Base-by-base conservation (phyloP, 92 coral and sea anemone species). In the Bergia puertoricense region DNA sequence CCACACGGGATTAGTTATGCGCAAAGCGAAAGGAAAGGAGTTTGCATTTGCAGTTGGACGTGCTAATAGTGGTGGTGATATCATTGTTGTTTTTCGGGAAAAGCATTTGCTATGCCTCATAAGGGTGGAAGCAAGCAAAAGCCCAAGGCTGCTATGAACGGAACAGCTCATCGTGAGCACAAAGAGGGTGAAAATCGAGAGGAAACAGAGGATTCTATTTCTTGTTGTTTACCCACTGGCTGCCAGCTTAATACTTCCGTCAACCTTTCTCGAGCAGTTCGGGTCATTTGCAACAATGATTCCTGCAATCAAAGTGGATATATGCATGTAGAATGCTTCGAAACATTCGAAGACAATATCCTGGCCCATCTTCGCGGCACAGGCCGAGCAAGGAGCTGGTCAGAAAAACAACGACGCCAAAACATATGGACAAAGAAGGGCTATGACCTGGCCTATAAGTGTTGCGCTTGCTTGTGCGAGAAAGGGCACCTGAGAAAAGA, bases 351-450 rank as follows among this genome's bases (percentile, higher is more conserved):
- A 76, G 99, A 97, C 69, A 95, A 94, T 76, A 97, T 97, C 69
- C 88, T 97, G 68, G 85, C 98, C 46, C 96, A 92, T 85, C 90
- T 97, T 57, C 93, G 98, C 86, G 98, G 99, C 15, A 96, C 98
- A 6, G 99, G 99, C 15, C 91, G 99, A 80, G 99, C 99, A 18
- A 91, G 99, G 72, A 97, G 99, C 88, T 97, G 99, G 99, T 95
- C 98, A 43, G 99, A 97, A 88, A 95, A 95, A 82, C 99, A 97
- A 90, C 86, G 99, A 77, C 88, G 99, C 20, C 99, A 97, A 77
- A 97, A 97, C 91, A 97, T 97, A 86, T 97, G 99, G 99, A 97
- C 99, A 67, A 97, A 97, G 94, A 97, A 95, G 71, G 99, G 99
- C 68, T 97, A 97, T 85, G 99, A 97, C 92, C 92, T 97, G 43